phyloP scores from a whole-genome alignment of 2,888 invertebrate genomes.

The Micoletzkya japonica region DNA sequence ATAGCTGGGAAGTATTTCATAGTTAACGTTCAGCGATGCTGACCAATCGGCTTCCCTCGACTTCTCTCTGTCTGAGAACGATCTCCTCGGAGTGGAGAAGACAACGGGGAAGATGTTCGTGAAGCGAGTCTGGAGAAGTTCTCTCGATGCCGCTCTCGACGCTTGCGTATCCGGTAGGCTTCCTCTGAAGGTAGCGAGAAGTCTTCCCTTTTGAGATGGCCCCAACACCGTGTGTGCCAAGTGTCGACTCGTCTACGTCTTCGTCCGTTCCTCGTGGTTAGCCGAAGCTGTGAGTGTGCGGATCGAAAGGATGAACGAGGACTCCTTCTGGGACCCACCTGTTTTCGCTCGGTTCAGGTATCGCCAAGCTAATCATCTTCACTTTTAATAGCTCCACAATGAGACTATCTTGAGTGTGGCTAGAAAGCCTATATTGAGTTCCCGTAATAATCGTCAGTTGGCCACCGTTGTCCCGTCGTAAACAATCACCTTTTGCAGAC shows the following conservation, averaged over 20 bases:
- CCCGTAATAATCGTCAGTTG: too few relatives aligned
- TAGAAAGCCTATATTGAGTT: too few relatives aligned
- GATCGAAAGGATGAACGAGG: slow-evolving; percentile 42
- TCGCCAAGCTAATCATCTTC: background rate
- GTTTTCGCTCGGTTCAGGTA: slow-evolving; percentile 53
- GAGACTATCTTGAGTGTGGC: too few relatives aligned
- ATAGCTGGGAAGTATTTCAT: background rate
- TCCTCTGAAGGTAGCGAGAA: background rate
- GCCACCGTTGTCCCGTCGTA: too few relatives aligned
- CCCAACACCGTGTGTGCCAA: slow-evolving; percentile 59
- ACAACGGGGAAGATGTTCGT: slow-evolving; percentile 51
- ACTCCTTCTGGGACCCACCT: slow-evolving; percentile 55
- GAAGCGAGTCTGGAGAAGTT: slow-evolving; percentile 49
- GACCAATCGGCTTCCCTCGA: slow-evolving; percentile 61
- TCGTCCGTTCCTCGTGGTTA: slow-evolving; percentile 45
- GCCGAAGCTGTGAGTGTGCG: slow-evolving; percentile 50
- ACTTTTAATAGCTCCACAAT: background rate
- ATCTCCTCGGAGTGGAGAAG: slow-evolving; percentile 51
- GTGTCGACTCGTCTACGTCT: slow-evolving; percentile 47
- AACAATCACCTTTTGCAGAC: background rate
- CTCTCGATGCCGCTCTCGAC: slow-evolving; percentile 48
- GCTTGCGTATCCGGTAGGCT: slow-evolving; percentile 57
- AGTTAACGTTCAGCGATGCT: slow-evolving; percentile 49
- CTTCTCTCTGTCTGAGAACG: slow-evolving; percentile 55
- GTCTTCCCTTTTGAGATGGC: slow-evolving; percentile 45